Conservation (phyloP, 2,113 vertebrate species). For the Sander lucioperca region DNA sequence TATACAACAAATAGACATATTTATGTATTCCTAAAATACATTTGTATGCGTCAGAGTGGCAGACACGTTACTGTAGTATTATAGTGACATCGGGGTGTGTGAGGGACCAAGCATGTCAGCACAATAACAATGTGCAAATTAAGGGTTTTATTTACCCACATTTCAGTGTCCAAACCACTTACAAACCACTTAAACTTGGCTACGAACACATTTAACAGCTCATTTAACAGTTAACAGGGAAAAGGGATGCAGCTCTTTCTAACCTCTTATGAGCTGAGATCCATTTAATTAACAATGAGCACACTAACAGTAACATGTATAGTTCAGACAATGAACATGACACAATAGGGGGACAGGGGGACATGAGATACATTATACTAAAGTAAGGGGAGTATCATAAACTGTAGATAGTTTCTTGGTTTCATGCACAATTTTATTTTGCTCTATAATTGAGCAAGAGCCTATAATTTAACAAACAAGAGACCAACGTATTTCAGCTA, state of each 20-base stretch:
- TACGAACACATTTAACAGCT: neutral
- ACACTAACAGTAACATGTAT: constrained; percentile 1
- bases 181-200: neutral
- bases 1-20: neutral
- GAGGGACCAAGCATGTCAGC: neutral
- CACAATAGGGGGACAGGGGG: neutral
- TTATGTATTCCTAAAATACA: neutral
- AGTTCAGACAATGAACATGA: neutral
- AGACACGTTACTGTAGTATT: neutral
- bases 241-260: neutral
- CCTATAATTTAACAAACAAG: neutral
- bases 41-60: neutral
- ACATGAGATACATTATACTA: neutral
- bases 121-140: neutral
- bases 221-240: neutral
- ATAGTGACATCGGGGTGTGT: neutral
- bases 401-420: neutral
- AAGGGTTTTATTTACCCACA: neutral
- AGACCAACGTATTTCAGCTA: neutral
- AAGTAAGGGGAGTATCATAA: neutral
- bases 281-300: too few relatives aligned
- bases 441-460: neutral
- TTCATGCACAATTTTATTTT: neutral
- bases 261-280: neutral
- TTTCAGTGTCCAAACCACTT: neutral